These are phyloP conservation scores for Lepilemur septentrionalis DNA, from an alignment of 2,797 vertebrate genomes.

Conservation along the genomic window DNA sequence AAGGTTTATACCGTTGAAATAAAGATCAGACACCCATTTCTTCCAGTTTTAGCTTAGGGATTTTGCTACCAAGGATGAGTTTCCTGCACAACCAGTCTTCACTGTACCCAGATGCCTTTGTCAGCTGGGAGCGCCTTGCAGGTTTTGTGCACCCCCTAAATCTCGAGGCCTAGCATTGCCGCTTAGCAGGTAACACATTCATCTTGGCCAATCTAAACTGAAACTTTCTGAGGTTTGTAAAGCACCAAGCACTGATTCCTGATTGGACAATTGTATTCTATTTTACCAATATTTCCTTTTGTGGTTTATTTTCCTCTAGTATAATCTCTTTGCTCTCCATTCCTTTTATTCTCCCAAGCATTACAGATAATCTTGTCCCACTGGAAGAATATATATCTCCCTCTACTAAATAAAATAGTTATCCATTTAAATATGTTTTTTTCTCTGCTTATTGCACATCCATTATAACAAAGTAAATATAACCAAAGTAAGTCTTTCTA, in stretches of 20 bases:
- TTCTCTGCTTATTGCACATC: neutral
- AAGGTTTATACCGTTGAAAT: neutral
- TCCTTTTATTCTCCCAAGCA: neutral
- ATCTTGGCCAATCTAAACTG: neutral
- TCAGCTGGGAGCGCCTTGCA: neutral
- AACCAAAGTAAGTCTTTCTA: neutral
- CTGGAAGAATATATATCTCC: neutral
- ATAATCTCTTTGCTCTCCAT: neutral
- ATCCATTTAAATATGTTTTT: neutral
- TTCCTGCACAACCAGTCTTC: neutral
- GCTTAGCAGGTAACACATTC: neutral
- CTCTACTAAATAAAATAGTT: neutral
- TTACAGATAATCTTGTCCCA: neutral
- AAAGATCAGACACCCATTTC: neutral
- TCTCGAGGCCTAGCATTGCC: neutral
- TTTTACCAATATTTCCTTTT: neutral
- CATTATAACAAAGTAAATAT: constrained; percentile 3
- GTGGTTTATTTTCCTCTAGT: neutral
- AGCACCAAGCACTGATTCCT: neutral
- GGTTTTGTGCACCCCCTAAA: neutral
- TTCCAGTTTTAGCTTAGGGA: neutral
- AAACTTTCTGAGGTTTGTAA: neutral
- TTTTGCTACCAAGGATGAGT: neutral
- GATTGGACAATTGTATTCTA: neutral
- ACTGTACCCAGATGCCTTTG: neutral